A percentile compares a stretch with the other conserved stretches of the same genome.
These are phyloP conservation scores for Alosa alosa DNA, from an alignment of 2,113 vertebrate species.

Conservation along the genomic window DNA sequence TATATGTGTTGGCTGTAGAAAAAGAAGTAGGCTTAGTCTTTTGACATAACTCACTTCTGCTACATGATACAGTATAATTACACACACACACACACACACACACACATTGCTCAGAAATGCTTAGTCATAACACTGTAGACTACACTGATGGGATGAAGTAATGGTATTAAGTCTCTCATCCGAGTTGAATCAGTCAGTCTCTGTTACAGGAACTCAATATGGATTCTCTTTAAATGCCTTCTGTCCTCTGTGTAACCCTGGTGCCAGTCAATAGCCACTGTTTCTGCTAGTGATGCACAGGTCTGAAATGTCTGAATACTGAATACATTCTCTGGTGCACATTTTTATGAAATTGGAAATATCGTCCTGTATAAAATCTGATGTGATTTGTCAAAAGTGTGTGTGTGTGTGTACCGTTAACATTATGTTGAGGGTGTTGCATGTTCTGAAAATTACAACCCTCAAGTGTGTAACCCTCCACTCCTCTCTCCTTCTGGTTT, in stretches of 20 bases:
- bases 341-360: too few species aligned
- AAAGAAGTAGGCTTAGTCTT: background rate
- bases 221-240: constrained; percentile 50
- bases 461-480: background rate
- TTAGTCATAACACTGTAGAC: constrained; percentile 15
- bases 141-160: constrained; percentile 23
- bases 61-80: background rate
- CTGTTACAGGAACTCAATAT: constrained; percentile 45
- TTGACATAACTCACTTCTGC: background rate
- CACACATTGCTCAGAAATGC: background rate
- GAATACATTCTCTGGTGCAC: background rate
- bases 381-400: background rate
- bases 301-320: background rate
- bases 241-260: constrained; percentile 43
- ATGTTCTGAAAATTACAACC: too few species aligned
- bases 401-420: background rate
- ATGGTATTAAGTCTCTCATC: constrained; percentile 38
- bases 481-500: background rate
- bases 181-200: background rate
- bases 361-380: too few species aligned
- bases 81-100: background rate
- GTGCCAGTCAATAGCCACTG: constrained; percentile 27
- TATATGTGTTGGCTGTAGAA: background rate
- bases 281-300: background rate
- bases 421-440: too few species aligned